Base-by-base conservation (phyloP, 2,888 invertebrate species). In the Sinohyriopsis cumingii region DNA sequence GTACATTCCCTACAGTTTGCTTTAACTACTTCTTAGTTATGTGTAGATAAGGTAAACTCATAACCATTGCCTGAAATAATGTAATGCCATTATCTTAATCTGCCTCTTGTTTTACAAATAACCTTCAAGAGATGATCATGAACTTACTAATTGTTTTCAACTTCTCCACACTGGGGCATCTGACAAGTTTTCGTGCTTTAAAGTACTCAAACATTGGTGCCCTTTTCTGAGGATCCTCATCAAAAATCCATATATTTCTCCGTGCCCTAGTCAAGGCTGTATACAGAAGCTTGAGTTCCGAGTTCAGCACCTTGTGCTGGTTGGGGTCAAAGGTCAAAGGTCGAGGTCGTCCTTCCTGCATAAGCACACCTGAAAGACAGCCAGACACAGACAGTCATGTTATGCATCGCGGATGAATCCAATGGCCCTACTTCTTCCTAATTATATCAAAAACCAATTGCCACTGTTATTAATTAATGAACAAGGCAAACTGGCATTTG, bases 221-320 rank as follows among this genome's bases (percentile, higher is more conserved):
- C 20, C 76, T 61, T 9, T 62, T 61, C 53, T 76, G 68, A 2
- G 57, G 20, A 59, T 75, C 73, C 45, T 72, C 72, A 59, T 80
- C 80, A 67, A 76, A 80, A 6, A 80, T 73, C 80, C 79, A 80
- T 5, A 80, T 64, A 56, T 80, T 79, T 5, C 71, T 69, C 22
- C 77, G 55, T 12, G 80, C 77, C 63, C 78, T 45, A 2, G 80
- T 80, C 64, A 79, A 12, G 15, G 80, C 80, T 15, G 80, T 80
- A 69, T 80, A 80, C 28, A 80, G 59, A 18, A 71, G 65, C 61
- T 80, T 80, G 5, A 80, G 65, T 60, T 79, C 80, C 6, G 76
- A 69, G 64, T 69, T 76, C 22, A 80, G 65, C 22, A 77, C 65
- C 60, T 77, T 80, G 64, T 80, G 75, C 54, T 68, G 62, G 18